phyloP scores from a whole-genome alignment of 2,888 invertebrate genomes.

The Scaptomyza parva region DNA sequence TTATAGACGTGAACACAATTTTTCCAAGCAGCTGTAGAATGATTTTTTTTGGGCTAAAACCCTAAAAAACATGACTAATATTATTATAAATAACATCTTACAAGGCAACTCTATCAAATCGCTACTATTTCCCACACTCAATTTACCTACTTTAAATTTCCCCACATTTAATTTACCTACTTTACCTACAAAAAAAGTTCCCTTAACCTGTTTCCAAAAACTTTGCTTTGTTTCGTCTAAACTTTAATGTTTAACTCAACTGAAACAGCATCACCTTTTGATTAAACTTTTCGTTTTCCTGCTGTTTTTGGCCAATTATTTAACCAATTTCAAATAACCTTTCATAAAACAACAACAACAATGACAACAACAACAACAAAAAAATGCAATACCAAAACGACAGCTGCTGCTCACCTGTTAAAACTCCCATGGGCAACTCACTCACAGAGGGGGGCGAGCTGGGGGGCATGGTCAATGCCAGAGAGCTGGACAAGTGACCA shows the following conservation, averaged over 20 bases:
- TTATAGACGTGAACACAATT: not conserved
- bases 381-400: conserved; percentile 39
- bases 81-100: no score
- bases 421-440: conserved; percentile 2
- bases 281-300: conserved; percentile 19
- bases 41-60: no score
- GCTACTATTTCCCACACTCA: not conserved
- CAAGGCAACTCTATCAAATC: not conserved
- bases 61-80: no score
- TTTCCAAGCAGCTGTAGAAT: not conserved
- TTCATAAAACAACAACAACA: conserved; percentile 13
- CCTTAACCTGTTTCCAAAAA: not conserved
- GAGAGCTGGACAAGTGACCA: conserved; percentile 39
- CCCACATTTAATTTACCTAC: not conserved
- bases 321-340: conserved; percentile 51
- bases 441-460: not conserved
- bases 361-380: conserved; percentile 9
- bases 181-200: not conserved
- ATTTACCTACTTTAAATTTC: not conserved
- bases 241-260: conserved; percentile 1
- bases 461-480: conserved; percentile 55
- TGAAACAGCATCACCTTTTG: conserved; percentile 8
- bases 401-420: conserved; percentile 53
- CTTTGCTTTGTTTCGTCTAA: not conserved
- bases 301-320: conserved; percentile 48